Base-by-base conservation (phyloP, 2,888 invertebrate species). In the Drosophila gaucha region DNA sequence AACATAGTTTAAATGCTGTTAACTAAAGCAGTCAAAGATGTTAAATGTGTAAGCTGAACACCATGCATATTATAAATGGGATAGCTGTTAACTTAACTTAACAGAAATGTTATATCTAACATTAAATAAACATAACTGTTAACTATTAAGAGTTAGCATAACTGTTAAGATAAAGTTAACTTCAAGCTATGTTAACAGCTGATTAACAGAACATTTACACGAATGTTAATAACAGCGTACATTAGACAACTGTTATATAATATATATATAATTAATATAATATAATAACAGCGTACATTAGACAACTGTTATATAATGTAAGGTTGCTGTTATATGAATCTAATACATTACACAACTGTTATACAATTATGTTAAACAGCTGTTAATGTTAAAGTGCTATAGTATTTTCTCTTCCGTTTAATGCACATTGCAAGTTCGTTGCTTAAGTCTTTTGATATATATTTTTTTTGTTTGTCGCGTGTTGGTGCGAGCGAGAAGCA, bases 391-490 rank as follows among this genome's bases (percentile, higher is more conserved):
- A 31, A 31, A 12, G 10, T 12, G 30, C 10, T 10, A 4, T 30
- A 10, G 9, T 16, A 18, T 8, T 6, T 30, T n/a, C n/a, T 2
- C 16, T 18, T n/a, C 6, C 8, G 30, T 2, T 10, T 12, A 6
- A n/a, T 30, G 12, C 12, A n/a, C 22, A 1, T 6, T 2, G 18
- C 77, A 75, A 84, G 82, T 86, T 86, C 70, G 80, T 70, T 86
- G 80, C 78, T 65, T 59, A 83, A 82, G 84, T 86, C 80, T 72
- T 77, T 86, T 72, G 82, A 22, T 8, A 9, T 22, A 2, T 6
- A 30, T 70, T 78, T 70, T n/a, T n/a, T n/a, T n/a, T n/a, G n/a
- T n/a, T 46, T 30, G 3, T 12, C 10, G 24, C 1, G 3, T 3
- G 26, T 2, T 9, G 9, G 24, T 10, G 47, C 3, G 16, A 50